Base-by-base conservation (phyloP, 2,113 vertebrate genomes). In the Phrynosoma blainvillii region DNA sequence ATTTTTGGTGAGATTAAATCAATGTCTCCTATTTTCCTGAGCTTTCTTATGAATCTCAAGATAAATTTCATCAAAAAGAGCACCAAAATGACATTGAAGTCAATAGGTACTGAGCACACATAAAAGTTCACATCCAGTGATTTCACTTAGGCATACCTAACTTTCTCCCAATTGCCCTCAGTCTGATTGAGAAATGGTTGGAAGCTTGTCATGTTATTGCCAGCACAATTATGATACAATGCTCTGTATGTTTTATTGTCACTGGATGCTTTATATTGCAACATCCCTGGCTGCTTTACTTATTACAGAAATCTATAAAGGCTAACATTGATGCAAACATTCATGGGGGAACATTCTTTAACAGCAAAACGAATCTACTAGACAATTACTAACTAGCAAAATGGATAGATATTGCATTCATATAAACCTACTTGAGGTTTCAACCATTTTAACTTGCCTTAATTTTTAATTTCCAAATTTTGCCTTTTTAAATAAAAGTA, bases 311-410 rank as follows among this genome's bases (percentile, higher is more conserved):
- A 27, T 85, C 21, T 84, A 80, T 88, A 86, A 91, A 92, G 86
- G 82, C 93, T 96, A 90, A 86, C 84, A 90, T 91, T 94, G 84
- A 94, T 92, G 93, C 79, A 92, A 92, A 92, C 59, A 6, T 36
- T 92, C 32, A 56, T 59, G n/a, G 90, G 59, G 40, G 87, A 90
- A 95, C 88, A 21, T 8, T 87, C 32, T 42, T 93, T 90, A 90
- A 84, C 66, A 84, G 23, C 70, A 88, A 75, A 42, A 92, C 5
- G 76, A 93, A 88, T 79, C 87, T 91, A 87, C 79, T 92, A 86
- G 56, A 84, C 23, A 89, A 42, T 65, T 92, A 87, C 84, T 77
- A 54, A 79, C 59, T 85, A 91, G 16, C 54, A 14, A 40, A 36
- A n/a, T 36, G 13, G 23, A 83, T 40, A 89, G 89, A 85, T 91